Conservation (phyloP, 1,140 invertebrate species). For the Ceratoteleas bidentatus region DNA sequence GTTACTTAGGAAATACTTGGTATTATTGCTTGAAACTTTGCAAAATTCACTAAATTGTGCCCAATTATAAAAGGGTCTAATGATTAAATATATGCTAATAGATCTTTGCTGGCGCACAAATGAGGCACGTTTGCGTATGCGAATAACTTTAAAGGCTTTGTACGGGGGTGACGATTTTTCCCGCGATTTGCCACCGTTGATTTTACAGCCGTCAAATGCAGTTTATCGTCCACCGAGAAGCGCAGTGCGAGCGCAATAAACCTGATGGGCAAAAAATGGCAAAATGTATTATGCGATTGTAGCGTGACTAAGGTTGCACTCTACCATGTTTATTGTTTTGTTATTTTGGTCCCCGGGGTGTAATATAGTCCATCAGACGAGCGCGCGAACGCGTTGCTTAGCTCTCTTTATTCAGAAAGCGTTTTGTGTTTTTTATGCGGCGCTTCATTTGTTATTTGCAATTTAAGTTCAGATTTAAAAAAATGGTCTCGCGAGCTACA, state of each 20-base stretch:
- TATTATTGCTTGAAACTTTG: slow-evolving; percentile 47
- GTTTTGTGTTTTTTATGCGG: slow-evolving; percentile 44
- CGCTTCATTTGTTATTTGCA: slow-evolving; percentile 37
- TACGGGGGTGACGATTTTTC: no score
- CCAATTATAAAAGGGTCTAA: slow-evolving; percentile 42
- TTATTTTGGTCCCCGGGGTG: slow-evolving; percentile 37
- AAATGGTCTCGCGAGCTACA: slow-evolving; percentile 1
- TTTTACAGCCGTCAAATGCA: slow-evolving; percentile 33
- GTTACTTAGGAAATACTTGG: slow-evolving; percentile 38
- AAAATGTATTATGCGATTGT: slow-evolving; percentile 35
- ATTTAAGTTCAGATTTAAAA: slow-evolving; percentile 37
- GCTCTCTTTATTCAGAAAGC: slow-evolving; percentile 25
- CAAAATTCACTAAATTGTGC: slow-evolving; percentile 51
- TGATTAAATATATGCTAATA: slow-evolving; percentile 51
- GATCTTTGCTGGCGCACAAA: slow-evolving; percentile 21
- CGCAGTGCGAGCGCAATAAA: slow-evolving; percentile 40
- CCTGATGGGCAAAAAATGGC: slow-evolving; percentile 44
- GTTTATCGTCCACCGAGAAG: slow-evolving; percentile 23
- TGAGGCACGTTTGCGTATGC: slow-evolving; percentile 37
- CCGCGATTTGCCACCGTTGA: slow-evolving; percentile 29
- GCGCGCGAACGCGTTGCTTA: slow-evolving; percentile 16
- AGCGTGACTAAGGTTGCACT: slow-evolving; percentile 33
- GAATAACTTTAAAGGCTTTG: slow-evolving; percentile 42
- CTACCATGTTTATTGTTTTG: slow-evolving; percentile 43
- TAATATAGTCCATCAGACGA: slow-evolving; percentile 40